phyloP scores from a whole-genome alignment of 2,113 vertebrate genomes.

The Amazona vittata region DNA sequence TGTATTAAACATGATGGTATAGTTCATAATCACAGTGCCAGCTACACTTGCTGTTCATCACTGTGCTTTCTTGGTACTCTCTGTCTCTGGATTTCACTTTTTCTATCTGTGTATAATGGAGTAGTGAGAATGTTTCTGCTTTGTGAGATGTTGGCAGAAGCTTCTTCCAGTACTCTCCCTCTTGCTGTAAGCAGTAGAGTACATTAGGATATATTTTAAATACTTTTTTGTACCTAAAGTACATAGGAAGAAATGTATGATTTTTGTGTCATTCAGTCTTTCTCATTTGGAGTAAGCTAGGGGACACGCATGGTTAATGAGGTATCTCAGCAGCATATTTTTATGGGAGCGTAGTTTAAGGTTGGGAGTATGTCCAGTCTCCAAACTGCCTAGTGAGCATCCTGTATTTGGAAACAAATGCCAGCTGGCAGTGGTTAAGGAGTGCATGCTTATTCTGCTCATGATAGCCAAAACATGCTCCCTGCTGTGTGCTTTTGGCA shows the following conservation, averaged over 20 bases:
- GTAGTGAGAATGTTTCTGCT: not conserved
- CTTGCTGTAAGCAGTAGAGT: not conserved
- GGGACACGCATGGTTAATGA: constrained; percentile 15
- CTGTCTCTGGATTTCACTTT: not conserved
- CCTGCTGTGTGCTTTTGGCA: constrained; percentile 63
- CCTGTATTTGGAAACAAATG: constrained; percentile 39
- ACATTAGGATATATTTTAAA: not conserved
- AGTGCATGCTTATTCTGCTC: constrained; percentile 53
- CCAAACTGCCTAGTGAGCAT: constrained; percentile 42
- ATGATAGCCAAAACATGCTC: constrained; percentile 63
- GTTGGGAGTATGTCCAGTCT: constrained; percentile 51
- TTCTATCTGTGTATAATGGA: not conserved
- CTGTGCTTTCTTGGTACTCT: not conserved
- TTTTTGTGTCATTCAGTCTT: constrained; percentile 2
- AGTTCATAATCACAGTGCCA: constrained; percentile 10
- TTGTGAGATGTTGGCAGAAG: not conserved
- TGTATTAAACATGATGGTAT: not conserved
- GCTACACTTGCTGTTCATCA: not conserved
- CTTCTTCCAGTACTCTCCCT: not conserved
- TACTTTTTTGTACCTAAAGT: not conserved
- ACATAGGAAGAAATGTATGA: not conserved
- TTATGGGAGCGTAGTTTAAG: constrained; percentile 30
- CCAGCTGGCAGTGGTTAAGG: constrained; percentile 59
- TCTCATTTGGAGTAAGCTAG: not conserved
- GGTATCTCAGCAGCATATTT: not conserved